phyloP scores from a whole-genome alignment of 2,797 vertebrate genomes.

The Oreortyx pictus region DNA sequence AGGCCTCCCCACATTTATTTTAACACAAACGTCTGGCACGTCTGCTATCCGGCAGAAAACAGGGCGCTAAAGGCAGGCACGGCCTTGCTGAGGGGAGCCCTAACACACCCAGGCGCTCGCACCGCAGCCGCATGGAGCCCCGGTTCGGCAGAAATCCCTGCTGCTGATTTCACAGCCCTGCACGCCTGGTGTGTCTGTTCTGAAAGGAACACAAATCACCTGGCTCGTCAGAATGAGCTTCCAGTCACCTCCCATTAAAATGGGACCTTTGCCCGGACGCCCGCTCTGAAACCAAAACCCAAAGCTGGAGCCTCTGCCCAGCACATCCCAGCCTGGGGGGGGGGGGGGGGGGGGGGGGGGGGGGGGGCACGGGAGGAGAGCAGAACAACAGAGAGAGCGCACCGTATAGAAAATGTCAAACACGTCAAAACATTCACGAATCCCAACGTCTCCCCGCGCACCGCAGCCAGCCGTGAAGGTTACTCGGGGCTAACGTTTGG shows the following conservation, averaged over 20 bases:
- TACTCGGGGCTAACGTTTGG: conserved; percentile 78
- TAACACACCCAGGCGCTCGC: fast-evolving
- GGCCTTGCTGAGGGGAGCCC: background rate
- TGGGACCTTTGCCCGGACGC: background rate
- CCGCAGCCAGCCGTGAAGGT: conserved; percentile 78
- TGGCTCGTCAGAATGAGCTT: background rate
- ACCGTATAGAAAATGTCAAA: conserved; percentile 81
- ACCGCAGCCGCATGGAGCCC: background rate
- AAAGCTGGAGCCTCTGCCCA: background rate
- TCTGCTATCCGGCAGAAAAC: background rate
- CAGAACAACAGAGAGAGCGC: conserved; percentile 59
- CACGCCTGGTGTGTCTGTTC: background rate
- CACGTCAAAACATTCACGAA: conserved; percentile 83
- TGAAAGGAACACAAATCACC: background rate
- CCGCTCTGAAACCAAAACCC: background rate
- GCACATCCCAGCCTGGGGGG: background rate
- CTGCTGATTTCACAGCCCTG: fast-evolving
- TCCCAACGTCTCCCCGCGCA: conserved; percentile 80
- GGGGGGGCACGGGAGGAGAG: background rate
- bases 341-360: background rate
- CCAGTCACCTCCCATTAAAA: background rate
- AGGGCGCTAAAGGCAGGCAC: fast-evolving
- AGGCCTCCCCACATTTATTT: background rate
- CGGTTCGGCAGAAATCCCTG: background rate
- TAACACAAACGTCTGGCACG: background rate